Evolutionary conservation across 2,888 invertebrate genomes (phyloP), one percentile per base, ranked within the genome.

Genomic region (Fabriciana adippe): DNA sequence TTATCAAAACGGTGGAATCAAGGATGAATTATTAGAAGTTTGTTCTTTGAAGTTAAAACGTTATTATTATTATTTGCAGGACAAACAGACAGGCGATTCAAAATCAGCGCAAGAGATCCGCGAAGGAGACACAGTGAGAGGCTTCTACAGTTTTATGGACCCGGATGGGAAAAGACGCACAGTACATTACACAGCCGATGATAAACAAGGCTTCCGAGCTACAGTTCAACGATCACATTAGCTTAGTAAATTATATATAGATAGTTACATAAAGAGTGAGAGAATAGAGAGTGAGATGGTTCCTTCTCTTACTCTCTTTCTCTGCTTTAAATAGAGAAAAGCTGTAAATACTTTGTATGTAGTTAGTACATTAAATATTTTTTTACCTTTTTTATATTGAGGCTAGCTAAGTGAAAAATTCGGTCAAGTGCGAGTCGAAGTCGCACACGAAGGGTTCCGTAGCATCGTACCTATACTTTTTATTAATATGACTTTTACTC

Each of bases 141-240:
- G 92, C 0, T 90, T 77, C 82, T 92, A 91, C 81, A 82, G 84
- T 18, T 85, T 88, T 76, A 26, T 81, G 31, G 89, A 89, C 66
- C 74, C 87, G 0, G 87, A 88, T 53, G 92, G 92, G 2, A 81
- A 83, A 60, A 84, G 81, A 35, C 80, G 88, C 35, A 86, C 86
- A 0, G 89, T 92, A 2, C 85, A 82, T 69, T 92, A 92, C 82
- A 83, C 84, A 0, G 85, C 87, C 0, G 85, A 88, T 51, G 87
- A 88, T 61, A 69, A 73, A 15, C 73, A 69, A 0, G 89, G 90
- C 51, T 88, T 88, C 79, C 70, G 78, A 0, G 87, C 88, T 0
- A 75, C 74, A 2, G 85, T 88, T 4, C 75, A 83, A 55, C 75
- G 83, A 18, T 75, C 81, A 67, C 16, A 66, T 31, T 47, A 31